Evolutionary conservation across 2,888 invertebrate genomes (phyloP), one percentile per base, ranked within the genome.

Genomic region (Habrosyne pyritoides): DNA sequence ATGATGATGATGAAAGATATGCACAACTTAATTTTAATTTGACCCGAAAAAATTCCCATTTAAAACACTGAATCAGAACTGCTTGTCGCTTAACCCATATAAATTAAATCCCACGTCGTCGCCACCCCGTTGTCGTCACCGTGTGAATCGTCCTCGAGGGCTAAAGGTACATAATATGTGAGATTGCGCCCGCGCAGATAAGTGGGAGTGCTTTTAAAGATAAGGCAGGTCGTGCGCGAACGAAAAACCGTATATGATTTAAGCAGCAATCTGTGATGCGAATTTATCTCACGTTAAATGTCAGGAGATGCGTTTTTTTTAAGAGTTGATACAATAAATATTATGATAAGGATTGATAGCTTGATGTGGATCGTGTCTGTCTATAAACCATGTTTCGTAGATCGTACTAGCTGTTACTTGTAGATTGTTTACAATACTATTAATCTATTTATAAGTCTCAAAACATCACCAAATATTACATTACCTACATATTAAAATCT

Each of bases 171-270:
- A 66, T 71, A 70, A 67, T 72, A 76, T 75, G 69, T 69, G 75
- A 84, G 79, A 79, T 80, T 73, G 78, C 73, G 71, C 64, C 66
- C 53, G 58, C 56, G 55, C 50, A 62, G 86, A 87, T 87, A 86
- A 74, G 66, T 56, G 70, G 65, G 84, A 87, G 86, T 87, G 86
- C 86, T 86, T 83, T 85, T 75, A 66, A 68, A 79, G 86, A 86
- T 86, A 85, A 67, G 52, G 59, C 42, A 14, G 61, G 67, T 67
- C 75, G 73, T 74, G 73, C 66, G 63, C 68, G 73, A 76, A 73
- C 77, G 68, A 83, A 71, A 79, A 82, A 79, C 81, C 69, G 73
- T 76, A 76, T 83, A 83, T 85, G 86, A 86, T 84, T 84, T 82
- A 83, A 80, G 76, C 67, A 64, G 71, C 76, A 66, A 60, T 59